Evolutionary conservation across 1,140 invertebrate genomes (phyloP), one percentile per base, ranked within the genome.

Genomic region (Drosophila kohkoa): DNA sequence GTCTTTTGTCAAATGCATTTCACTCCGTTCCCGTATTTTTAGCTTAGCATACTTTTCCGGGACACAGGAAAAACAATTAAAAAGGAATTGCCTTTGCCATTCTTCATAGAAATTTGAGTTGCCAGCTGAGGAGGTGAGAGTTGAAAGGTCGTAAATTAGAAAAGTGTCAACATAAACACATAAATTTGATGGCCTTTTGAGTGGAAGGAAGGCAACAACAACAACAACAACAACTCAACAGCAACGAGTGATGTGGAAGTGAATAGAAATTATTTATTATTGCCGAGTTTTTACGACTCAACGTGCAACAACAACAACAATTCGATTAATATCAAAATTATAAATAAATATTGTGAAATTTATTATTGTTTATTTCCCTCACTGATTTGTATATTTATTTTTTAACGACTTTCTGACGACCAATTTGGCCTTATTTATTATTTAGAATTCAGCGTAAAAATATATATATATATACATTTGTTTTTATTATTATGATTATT

Each of bases 61-160:
- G 51, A 51, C 51, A 41, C 35, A 20, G 55, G 41, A 54, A 82
- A 86, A 88, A 87, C 83, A 87, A 87, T 87, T 89, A 87, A 87
- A 83, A 80, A 76, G 54, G 70, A 81, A 86, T 86, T 86, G 75
- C 78, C 82, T 16, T 54, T 71, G 64, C 62, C 63, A 73, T 30
- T 76, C 62, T 55, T 15, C 57, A 45, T 70, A 58, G 16, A 63
- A 74, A 74, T 54, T 60, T 54, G 32, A 46, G 54, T 68, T 45
- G 25, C 45, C 11, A 25, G 20, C 3, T 3, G 4, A 25, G 45
- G 45, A 11, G 13, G 13, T 10, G 30, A 16, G 38, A n/a, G 30
- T 10, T 64, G 13, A 20, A 28, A 35, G 13, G 52, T 72, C 62
- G 52, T 72, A 72, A 72, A 72, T 72, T 55, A 66, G 54, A 25